Base-by-base conservation (phyloP, 2,888 invertebrate species). In the Drosophila diplacantha region DNA sequence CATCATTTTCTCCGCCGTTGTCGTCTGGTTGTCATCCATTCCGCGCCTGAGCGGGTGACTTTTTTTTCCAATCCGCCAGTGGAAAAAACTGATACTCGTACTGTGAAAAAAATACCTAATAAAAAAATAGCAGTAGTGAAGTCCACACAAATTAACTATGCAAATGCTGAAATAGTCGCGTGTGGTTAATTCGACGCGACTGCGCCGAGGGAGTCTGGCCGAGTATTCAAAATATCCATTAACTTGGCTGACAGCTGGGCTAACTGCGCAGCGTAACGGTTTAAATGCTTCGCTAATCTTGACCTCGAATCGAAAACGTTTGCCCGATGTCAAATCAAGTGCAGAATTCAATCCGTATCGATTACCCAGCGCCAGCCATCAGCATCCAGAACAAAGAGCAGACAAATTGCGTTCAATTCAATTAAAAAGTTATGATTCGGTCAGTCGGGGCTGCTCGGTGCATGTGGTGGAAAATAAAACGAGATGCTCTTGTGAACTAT, bases 21-120 rank as follows among this genome's bases (percentile, higher is more conserved):
- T 52, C 52, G 56, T 62, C 60, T 77, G 81, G 53, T 50, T 70
- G 83, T 76, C 77, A 77, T 82, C 61, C 66, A 69, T 76, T 72
- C 74, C 47, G 65, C 54, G 67, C 68, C 62, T 65, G 67, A 59
- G 43, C 61, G 51, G 29, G 58, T 76, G 77, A 74, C 71, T 72
- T 63, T 68, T 66, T 65, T 65, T 50, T 62, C 32, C 58, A 74
- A 55, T 11, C 43, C 38, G 34, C n/a, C 34, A 44, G 20, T 81
- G 83, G 83, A 79, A 81, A 76, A 80, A 65, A 71, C 32, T 47
- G 37, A 55, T 51, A 71, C 64, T 57, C 56, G 60, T 34, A 53
- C 12, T 47, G 41, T 11, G 39, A 49, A 47, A 44, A 44, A 20
- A 47, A 44, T 18, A 18, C 16, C 29, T 31, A 12, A 20, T 5